Conservation (phyloP, 1,140 invertebrate genomes). For the Trypoxylus dichotomus region DNA sequence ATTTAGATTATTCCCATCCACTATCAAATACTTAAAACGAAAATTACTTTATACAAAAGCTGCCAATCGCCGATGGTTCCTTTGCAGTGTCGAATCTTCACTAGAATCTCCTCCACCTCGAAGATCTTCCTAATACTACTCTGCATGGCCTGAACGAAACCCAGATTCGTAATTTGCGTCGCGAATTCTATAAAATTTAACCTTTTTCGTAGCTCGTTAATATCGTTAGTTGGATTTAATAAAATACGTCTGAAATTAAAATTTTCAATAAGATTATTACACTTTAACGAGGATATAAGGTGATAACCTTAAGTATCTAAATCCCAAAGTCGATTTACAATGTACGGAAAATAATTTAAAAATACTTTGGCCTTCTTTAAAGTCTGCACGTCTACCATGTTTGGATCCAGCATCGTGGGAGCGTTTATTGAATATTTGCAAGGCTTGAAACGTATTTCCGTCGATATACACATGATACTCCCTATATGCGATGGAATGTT, state of each 20-base stretch:
- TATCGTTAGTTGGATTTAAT: slow-evolving; percentile 63
- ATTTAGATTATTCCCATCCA: too few species aligned
- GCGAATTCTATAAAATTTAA: slow-evolving; percentile 66
- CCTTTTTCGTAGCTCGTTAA: slow-evolving; percentile 59
- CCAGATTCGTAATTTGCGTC: slow-evolving; percentile 58
- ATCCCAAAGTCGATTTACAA: slow-evolving; percentile 67
- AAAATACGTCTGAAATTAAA: slow-evolving; percentile 57
- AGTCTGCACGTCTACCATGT: slow-evolving; percentile 58
- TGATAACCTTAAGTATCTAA: slow-evolving; percentile 57
- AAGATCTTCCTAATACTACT: slow-evolving; percentile 62
- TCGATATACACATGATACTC: slow-evolving; percentile 72
- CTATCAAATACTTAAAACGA: too few species aligned
- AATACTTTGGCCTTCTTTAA: slow-evolving; percentile 72
- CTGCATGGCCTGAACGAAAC: slow-evolving; percentile 60
- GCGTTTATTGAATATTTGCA: slow-evolving; percentile 74
- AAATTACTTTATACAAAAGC: slow-evolving; percentile 62
- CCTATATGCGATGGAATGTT: slow-evolving; percentile 54
- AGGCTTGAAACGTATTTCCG: slow-evolving; percentile 68
- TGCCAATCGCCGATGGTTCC: slow-evolving; percentile 69
- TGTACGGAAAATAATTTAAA: slow-evolving; percentile 69
- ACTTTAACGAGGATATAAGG: background rate
- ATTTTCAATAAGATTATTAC: background rate
- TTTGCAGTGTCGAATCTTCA: slow-evolving; percentile 63
- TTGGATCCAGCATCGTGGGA: slow-evolving; percentile 79
- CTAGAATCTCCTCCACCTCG: slow-evolving; percentile 60